Conservation (phyloP, 2,888 invertebrate genomes). For the Schrankia costaestrigalis region DNA sequence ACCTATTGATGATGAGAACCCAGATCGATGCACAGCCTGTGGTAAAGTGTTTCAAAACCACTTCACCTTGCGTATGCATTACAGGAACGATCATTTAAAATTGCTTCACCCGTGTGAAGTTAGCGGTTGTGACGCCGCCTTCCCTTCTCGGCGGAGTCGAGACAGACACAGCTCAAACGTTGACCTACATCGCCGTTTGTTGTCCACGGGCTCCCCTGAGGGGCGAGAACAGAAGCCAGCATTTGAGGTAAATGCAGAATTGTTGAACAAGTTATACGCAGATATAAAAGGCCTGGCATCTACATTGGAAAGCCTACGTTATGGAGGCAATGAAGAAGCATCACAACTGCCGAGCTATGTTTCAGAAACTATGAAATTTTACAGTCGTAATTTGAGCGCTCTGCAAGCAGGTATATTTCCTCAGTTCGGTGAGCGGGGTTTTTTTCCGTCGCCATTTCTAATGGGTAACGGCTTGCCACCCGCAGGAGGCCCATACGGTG, state of each 20-base stretch:
- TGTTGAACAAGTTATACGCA: constrained; percentile 90
- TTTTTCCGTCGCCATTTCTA: constrained; percentile 69
- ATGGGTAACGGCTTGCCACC: constrained; percentile 64
- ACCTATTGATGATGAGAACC: constrained; percentile 93
- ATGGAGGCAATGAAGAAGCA: constrained; percentile 66
- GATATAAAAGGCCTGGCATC: constrained; percentile 84
- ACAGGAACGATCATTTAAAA: constrained; percentile 94
- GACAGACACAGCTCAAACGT: constrained; percentile 82
- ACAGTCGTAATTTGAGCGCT: constrained; percentile 69
- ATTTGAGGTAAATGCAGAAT: constrained; percentile 88
- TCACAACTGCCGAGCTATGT: constrained; percentile 70
- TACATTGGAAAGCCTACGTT: constrained; percentile 83
- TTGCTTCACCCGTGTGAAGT: constrained; percentile 94
- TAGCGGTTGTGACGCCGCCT: constrained; percentile 94
- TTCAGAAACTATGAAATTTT: constrained; percentile 76
- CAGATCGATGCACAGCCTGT: constrained; percentile 91
- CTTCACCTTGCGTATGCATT: constrained; percentile 94
- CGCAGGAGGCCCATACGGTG: constrained; percentile 61
- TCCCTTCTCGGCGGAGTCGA: constrained; percentile 89
- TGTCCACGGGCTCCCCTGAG: constrained; percentile 72
- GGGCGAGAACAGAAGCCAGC: constrained; percentile 77
- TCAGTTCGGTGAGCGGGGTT: constrained; percentile 64
- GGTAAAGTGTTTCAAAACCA: constrained; percentile 95
- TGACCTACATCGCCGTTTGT: constrained; percentile 73
- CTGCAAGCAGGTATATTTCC: constrained; percentile 70